These are phyloP conservation scores for Pampusana beccarii DNA, from an alignment of 2,113 vertebrate species.

Conservation along the genomic window DNA sequence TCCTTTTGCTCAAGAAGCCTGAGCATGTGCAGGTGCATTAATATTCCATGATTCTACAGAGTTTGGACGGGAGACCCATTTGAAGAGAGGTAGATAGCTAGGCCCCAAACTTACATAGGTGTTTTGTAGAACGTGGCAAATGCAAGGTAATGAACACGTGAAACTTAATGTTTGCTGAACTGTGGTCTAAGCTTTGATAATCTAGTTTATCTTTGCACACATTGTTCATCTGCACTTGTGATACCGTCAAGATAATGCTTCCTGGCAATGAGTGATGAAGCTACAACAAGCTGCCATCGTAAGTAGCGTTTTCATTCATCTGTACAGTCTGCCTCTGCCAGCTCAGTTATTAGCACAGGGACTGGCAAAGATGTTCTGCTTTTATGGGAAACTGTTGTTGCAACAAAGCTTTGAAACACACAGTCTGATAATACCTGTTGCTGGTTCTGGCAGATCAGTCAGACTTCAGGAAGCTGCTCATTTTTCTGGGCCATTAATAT, in stretches of 20 bases:
- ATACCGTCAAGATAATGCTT: neutral
- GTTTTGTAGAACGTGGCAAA: neutral
- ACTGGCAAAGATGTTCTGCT: neutral
- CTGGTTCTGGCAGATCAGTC: neutral
- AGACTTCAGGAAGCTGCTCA: neutral
- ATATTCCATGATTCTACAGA: neutral
- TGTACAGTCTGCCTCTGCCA: neutral
- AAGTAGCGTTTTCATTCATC: neutral
- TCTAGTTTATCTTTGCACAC: neutral
- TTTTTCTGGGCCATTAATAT: neutral
- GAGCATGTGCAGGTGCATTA: neutral
- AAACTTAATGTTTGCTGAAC: neutral
- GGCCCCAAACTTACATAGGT: neutral
- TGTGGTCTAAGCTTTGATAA: neutral
- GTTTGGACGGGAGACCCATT: neutral
- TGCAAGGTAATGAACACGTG: neutral
- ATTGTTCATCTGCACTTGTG: neutral
- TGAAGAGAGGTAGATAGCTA: neutral
- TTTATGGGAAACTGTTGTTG: neutral
- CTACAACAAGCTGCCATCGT: neutral
- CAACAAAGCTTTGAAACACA: neutral
- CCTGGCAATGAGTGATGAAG: neutral
- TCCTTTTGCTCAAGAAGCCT: neutral
- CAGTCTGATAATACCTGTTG: neutral
- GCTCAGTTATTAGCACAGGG: neutral